Percentiles rank a stretch among this genome's conserved stretches.
Conservation (phyloP, 2,113 vertebrate genomes). For the Opisthocomus hoazin region DNA sequence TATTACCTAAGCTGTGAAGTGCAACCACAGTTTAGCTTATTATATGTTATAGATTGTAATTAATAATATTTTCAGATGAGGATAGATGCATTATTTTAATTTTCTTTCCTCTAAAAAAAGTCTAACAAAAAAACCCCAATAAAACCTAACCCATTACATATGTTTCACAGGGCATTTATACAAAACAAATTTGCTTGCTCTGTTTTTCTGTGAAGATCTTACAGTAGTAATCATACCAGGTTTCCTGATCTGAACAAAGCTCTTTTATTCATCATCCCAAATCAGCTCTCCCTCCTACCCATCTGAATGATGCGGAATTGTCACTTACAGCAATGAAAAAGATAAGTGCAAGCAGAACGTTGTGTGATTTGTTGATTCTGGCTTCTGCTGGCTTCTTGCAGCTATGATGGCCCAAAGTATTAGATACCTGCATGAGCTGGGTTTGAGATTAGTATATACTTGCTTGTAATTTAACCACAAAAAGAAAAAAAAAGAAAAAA, state of each 20-base stretch:
- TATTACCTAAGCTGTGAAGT: not conserved
- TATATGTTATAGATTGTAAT: not conserved
- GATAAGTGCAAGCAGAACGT: not conserved
- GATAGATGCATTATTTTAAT: not conserved
- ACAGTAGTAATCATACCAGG: not conserved
- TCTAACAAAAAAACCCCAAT: not conserved
- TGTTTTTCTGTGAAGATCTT: not conserved
- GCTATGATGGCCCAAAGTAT: not conserved
- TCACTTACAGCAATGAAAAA: not conserved
- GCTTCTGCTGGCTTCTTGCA: not conserved
- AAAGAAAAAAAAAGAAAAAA: not conserved
- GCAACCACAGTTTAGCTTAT: not conserved
- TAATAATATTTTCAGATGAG: not conserved
- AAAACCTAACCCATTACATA: not conserved
- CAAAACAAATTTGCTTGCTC: not conserved
- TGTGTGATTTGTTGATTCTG: not conserved
- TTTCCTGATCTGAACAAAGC: conserved; percentile 3
- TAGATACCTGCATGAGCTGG: not conserved
- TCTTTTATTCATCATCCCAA: not conserved
- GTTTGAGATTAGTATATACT: not conserved
- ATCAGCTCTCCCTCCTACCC: not conserved
- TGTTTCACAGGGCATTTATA: not conserved
- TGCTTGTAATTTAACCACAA: not conserved
- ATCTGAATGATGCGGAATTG: not conserved
- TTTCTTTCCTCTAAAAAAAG: not conserved